A percentile compares a stretch with the other conserved stretches of the same genome.
Evolutionary conservation across 64 coral and sea anemone genomes (phyloP).

Genomic region (Montipora capricornis): DNA sequence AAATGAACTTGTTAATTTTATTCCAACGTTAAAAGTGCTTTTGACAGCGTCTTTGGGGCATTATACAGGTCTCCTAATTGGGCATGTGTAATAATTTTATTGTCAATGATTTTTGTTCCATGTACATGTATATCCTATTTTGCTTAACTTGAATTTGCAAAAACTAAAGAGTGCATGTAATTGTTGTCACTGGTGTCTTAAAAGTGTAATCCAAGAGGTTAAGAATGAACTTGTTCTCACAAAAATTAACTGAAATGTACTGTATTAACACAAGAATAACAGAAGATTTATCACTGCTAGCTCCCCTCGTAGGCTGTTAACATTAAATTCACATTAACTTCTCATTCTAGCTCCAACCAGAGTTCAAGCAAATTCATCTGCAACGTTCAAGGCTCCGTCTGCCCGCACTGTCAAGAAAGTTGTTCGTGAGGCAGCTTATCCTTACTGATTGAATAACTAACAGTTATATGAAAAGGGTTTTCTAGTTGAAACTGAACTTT

Average conservation of each 20-base stretch:
- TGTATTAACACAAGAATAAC: not conserved
- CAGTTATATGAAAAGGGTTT: not conserved
- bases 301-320: constrained; percentile 7
- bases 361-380: constrained; percentile 50
- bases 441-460: constrained; percentile 48
- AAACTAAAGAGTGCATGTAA: not conserved
- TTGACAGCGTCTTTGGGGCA: too few species aligned
- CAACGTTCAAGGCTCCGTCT: constrained; percentile 70
- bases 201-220: not conserved
- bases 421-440: constrained; percentile 75
- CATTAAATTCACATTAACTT: constrained; percentile 54
- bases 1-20: too few species aligned
- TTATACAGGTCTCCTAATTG: too few species aligned
- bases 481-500: not conserved
- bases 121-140: not conserved
- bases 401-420: constrained; percentile 71
- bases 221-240: not conserved
- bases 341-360: constrained; percentile 76
- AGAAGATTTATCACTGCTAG: not conserved
- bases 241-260: not conserved
- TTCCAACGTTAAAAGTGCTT: too few species aligned
- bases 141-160: not conserved
- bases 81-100: too few species aligned
- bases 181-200: not conserved
- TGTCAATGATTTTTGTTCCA: too few species aligned